Percentiles rank a stretch among this genome's conserved stretches.
phyloP scores from a whole-genome alignment of 2,113 vertebrate genomes.

The Xenotilapia leptura region DNA sequence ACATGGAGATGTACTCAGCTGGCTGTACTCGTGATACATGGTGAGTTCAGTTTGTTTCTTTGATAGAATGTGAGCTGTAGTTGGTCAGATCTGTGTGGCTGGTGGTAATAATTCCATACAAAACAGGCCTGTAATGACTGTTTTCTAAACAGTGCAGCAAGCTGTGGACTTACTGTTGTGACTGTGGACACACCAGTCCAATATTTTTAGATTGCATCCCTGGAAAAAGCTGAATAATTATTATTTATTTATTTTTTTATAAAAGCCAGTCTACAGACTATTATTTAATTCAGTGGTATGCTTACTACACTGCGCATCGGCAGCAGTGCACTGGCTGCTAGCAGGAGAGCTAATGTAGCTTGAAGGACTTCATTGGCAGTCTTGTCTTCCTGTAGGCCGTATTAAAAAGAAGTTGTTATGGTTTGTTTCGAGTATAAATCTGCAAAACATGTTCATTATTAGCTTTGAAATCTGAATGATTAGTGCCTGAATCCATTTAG shows the following conservation, averaged over 20 bases:
- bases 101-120: background rate
- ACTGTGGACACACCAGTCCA: background rate
- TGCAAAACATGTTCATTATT: background rate
- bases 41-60: slow-evolving; percentile 14
- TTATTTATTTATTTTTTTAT: background rate
- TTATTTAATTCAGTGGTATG: background rate
- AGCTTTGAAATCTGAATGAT: background rate
- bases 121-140: background rate
- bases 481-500: slow-evolving; percentile 50
- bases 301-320: background rate
- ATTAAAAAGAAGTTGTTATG: background rate
- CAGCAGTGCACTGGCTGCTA: background rate
- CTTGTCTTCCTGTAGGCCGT: rapidly evolving
- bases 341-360: background rate
- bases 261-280: background rate
- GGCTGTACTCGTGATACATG: slow-evolving; percentile 80
- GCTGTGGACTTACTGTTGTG: background rate
- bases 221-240: background rate
- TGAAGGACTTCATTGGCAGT: background rate
- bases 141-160: background rate
- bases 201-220: background rate
- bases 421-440: rapidly evolving
- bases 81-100: background rate
- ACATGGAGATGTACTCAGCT: slow-evolving; percentile 95
- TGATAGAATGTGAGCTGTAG: background rate